These are phyloP conservation scores for Haemorhous mexicanus DNA, from an alignment of 2,113 vertebrate species.

Conservation along the genomic window DNA sequence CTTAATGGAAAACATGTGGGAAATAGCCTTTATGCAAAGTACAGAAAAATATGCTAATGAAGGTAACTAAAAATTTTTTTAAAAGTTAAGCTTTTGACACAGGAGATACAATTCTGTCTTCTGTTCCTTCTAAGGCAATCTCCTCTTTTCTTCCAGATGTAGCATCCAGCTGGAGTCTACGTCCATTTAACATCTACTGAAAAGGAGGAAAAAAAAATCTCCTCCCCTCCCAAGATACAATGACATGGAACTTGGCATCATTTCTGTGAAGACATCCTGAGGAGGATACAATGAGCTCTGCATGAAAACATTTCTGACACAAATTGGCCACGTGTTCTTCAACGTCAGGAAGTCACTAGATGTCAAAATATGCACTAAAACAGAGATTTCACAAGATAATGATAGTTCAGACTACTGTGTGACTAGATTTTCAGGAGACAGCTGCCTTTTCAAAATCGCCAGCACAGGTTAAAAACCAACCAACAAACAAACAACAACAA, in stretches of 20 bases:
- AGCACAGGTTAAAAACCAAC: background rate
- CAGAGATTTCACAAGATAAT: background rate
- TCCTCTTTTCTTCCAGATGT: background rate
- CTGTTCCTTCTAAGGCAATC: background rate
- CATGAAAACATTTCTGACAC: background rate
- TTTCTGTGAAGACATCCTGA: background rate
- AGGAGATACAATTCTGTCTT: background rate
- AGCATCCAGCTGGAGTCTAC: background rate
- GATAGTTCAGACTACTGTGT: background rate
- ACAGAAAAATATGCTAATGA: background rate
- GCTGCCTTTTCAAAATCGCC: background rate
- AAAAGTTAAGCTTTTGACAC: background rate
- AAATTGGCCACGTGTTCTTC: background rate
- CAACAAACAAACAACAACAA: background rate
- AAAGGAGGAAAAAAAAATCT: background rate
- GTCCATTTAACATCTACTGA: background rate
- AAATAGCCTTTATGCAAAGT: background rate
- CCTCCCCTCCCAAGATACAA: background rate
- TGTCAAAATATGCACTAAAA: background rate
- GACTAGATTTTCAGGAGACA: background rate
- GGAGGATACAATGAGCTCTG: background rate
- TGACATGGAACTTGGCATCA: background rate
- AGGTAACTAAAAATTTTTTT: background rate
- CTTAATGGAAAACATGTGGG: background rate
- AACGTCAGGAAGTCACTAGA: background rate